phyloP scores from a whole-genome alignment of 2,888 invertebrate genomes.

The Piscicola geometra region DNA sequence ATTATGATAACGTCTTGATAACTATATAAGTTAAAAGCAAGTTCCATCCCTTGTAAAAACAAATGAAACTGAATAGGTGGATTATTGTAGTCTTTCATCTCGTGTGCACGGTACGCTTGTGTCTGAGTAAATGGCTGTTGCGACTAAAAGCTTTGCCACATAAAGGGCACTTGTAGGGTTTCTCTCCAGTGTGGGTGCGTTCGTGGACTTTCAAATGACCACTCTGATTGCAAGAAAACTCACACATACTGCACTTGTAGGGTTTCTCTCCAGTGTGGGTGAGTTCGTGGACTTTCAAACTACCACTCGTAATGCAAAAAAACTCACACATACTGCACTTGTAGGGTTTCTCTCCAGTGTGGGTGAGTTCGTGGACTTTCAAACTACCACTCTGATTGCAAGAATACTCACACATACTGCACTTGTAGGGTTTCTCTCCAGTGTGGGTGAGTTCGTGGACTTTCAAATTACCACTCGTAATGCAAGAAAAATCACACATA shows the following conservation, averaged over 20 bases:
- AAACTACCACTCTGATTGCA: constrained; percentile 25
- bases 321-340: constrained; percentile 29
- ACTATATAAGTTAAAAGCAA: not conserved
- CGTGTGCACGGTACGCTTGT: constrained; percentile 14
- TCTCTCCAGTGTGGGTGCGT: constrained; percentile 31
- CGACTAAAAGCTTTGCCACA: constrained; percentile 8
- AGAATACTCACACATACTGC: constrained; percentile 23
- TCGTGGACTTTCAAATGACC: constrained; percentile 29
- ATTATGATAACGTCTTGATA: too few relatives aligned
- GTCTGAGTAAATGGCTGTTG: not conserved
- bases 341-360: constrained; percentile 32
- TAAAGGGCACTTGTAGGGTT: constrained; percentile 28
- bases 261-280: constrained; percentile 36
- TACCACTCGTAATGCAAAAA: constrained; percentile 14
- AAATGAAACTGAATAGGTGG: not conserved
- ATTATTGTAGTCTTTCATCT: not conserved
- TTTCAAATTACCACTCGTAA: constrained; percentile 11
- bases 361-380: constrained; percentile 21
- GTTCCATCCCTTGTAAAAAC: not conserved
- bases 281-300: constrained; percentile 26
- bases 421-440: constrained; percentile 28
- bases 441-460: constrained; percentile 31
- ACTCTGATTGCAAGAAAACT: constrained; percentile 6
- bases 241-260: constrained; percentile 34
- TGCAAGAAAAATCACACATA: not conserved